phyloP scores from a whole-genome alignment of 2,113 vertebrate genomes.

The Falcunculus frontatus region DNA sequence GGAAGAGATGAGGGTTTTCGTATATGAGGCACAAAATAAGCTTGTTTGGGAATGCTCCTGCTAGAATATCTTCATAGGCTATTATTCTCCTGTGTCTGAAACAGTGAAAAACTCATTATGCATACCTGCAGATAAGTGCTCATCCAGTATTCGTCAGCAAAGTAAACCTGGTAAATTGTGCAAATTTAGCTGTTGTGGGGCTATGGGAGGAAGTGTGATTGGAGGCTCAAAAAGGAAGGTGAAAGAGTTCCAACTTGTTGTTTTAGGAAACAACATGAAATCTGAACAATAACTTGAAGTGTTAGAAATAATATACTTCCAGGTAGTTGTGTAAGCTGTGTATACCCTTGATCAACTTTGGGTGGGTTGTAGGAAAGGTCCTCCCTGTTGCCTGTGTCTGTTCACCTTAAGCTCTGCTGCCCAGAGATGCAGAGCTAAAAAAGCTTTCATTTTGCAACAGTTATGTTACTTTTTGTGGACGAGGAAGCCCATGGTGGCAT shows the following conservation, averaged over 20 bases:
- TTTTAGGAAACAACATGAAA: not conserved
- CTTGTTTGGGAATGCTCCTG: not conserved
- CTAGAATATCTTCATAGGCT: not conserved
- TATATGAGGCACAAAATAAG: not conserved
- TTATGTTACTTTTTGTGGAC: not conserved
- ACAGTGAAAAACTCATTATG: not conserved
- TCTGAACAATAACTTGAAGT: not conserved
- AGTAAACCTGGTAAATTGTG: not conserved
- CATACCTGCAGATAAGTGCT: not conserved
- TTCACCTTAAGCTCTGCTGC: not conserved
- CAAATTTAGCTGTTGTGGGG: not conserved
- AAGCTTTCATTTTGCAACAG: not conserved
- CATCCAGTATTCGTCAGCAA: not conserved
- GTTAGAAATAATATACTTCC: not conserved
- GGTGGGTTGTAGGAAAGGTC: not conserved
- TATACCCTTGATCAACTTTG: not conserved
- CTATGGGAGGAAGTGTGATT: not conserved
- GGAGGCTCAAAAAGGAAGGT: not conserved
- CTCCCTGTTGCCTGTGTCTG: not conserved
- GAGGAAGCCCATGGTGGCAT: not conserved
- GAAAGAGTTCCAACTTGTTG: not conserved
- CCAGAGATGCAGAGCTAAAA: not conserved
- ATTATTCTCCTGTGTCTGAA: not conserved
- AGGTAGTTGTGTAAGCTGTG: not conserved
- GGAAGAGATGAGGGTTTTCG: not conserved